Evolutionary conservation across 2,888 invertebrate genomes (phyloP), one percentile per base, ranked within the genome.

Genomic region (Heteromyza rotundicornis): DNA sequence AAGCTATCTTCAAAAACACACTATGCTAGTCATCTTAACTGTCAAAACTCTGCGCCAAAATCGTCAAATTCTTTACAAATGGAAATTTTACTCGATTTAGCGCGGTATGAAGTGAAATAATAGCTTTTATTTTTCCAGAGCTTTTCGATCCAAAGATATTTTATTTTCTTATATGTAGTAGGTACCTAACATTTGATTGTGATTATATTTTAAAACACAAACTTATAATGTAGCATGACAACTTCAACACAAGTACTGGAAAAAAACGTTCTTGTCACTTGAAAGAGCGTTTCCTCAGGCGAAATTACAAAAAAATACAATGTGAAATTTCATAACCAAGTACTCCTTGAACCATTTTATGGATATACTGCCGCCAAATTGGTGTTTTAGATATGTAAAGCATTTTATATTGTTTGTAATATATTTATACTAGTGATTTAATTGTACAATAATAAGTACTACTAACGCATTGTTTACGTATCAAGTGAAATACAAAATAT

Each of bases 401-500:
- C 52, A 52, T 32, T 49, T 57, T 57, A 49, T 55, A 40, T 49
- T 51, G 40, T 52, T n/a, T n/a, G n/a, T n/a, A n/a, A n/a, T 40
- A 19, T 59, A 52, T 52, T 59, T 32, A 32, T 57, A 50, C 36
- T 61, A 52, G 51, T 17, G 12, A 51, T 47, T 55, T 47, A 40
- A 40, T 40, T 47, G 47, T 47, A 47, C 3, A 40, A 16, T 32
- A 8, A 20, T 20, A 56, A 27, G 60, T 65, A 24, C 32, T 57
- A 36, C 24, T 51, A 23, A 36, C 36, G 10, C 22, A 56, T 49
- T 62, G 59, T 54, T 32, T 44, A 47, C 57, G 16, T 49, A 35
- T 50, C 44, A 24, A 55, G 59, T 36, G 8, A 59, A 58, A 60
- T 56, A 64, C 60, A 59, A 53, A 36, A 55, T 24, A 20, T n/a